Base-by-base conservation (phyloP, 1,140 invertebrate genomes). In the Anastrepha obliqua region DNA sequence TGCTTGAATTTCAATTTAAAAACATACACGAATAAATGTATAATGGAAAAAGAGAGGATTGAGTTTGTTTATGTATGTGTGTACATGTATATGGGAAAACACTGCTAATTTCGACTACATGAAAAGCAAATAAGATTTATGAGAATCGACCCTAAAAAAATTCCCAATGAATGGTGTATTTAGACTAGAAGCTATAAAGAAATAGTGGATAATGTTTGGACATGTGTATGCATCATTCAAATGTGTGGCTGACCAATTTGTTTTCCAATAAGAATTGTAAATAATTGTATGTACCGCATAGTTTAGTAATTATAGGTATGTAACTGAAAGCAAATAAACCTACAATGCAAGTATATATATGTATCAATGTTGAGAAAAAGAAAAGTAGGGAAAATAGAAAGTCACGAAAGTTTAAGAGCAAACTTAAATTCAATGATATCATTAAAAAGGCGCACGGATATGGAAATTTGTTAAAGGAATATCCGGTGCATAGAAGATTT, bases 401-500 rank as follows among this genome's bases (percentile, higher is more conserved):
- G 15, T 2, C 15, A 74, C 6, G 51, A 6, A 47, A 15, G 42
- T 74, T 44, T 44, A 74, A 42, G 17, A 74, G 13, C 39, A 74
- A 44, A 74, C 39, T 67, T 67, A 67, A 67, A 67, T 67, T 67
- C 64, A 67, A 67, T 5, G 11, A 39, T 6, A 74, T 55, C 9
- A 78, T 74, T 39, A 64, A 86, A 81, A 87, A 59, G 60, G 42
- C 64, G 51, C 64, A 85, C 65, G 88, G 88, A 88, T 88, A 88
- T 88, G 88, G 78, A 87, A 87, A 88, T 88, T 88, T 88, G 88
- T 88, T 88, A 87, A 88, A 88, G 87, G 62, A 87, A 88, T 88
- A 87, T 88, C 86, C 88, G 44, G 86, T 20, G 58, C 85, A 64
- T 17, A 5, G 20, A 58, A 29, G 64, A 85, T 8, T 55, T 55